Evolutionary conservation across 2,797 vertebrate species (phyloP).

Genomic region (Limnodromus scolopaceus): DNA sequence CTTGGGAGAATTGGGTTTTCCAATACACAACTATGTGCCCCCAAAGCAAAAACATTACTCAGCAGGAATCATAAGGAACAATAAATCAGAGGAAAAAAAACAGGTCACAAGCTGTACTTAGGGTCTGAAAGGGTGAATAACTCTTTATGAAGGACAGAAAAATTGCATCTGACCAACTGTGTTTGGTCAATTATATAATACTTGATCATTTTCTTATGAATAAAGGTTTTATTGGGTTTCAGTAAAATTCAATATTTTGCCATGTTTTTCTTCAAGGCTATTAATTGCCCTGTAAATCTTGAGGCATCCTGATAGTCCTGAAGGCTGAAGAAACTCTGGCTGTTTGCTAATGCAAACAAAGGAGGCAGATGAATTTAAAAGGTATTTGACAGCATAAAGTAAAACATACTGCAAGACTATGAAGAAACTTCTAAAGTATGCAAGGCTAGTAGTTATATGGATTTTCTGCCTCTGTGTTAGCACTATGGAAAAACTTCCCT

Average conservation of each 20-base stretch:
- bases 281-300: background rate
- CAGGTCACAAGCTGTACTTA: background rate
- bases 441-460: background rate
- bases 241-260: background rate
- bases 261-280: background rate
- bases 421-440: background rate
- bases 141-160: background rate
- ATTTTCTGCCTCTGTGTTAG: background rate
- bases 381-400: background rate
- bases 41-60: background rate
- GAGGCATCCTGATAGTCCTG: background rate
- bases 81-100: background rate
- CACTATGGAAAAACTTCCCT: background rate
- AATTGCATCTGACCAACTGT: fast-evolving
- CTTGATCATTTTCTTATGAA: background rate
- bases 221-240: background rate
- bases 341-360: background rate
- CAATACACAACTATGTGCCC: background rate
- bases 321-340: background rate
- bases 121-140: background rate
- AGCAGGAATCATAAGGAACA: background rate
- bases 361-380: background rate
- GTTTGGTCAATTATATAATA: background rate
- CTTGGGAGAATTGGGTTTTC: background rate
- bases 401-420: background rate